Evolutionary conservation across 2,797 vertebrate species (phyloP).

Genomic region (Meriones psammophilus): DNA sequence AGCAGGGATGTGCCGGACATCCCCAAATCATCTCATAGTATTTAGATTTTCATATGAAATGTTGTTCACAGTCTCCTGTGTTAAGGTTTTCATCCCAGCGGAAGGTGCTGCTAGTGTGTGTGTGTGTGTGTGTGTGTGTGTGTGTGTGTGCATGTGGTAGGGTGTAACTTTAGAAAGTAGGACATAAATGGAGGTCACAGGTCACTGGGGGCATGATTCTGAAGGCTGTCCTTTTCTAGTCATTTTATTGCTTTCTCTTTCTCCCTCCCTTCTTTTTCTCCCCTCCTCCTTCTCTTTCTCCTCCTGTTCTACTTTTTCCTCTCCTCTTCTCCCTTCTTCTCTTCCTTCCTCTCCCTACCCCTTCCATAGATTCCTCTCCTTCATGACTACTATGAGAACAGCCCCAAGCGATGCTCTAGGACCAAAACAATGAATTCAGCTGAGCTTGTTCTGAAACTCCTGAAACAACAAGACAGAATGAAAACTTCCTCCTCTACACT

Average conservation of each 20-base stretch:
- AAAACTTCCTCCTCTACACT: not conserved
- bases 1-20: not conserved
- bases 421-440: not conserved
- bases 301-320: too few relatives aligned
- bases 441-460: not conserved
- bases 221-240: not conserved
- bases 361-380: not conserved
- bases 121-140: not conserved
- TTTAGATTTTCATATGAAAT: not conserved
- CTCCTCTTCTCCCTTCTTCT: fast-evolving
- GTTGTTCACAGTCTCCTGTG: not conserved
- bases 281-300: not conserved
- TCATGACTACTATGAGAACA: not conserved
- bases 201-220: not conserved
- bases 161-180: not conserved
- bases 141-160: not conserved
- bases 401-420: not conserved
- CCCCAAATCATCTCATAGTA: not conserved
- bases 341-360: too few relatives aligned
- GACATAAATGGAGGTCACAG: not conserved
- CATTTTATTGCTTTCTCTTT: not conserved
- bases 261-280: not conserved
- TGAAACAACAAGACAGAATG: not conserved
- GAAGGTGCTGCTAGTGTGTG: not conserved
- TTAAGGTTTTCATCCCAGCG: not conserved